Percentiles rank a stretch among this genome's conserved stretches.
These are phyloP conservation scores for Hirundo rustica DNA, from an alignment of 2,797 vertebrate species.

Conservation along the genomic window DNA sequence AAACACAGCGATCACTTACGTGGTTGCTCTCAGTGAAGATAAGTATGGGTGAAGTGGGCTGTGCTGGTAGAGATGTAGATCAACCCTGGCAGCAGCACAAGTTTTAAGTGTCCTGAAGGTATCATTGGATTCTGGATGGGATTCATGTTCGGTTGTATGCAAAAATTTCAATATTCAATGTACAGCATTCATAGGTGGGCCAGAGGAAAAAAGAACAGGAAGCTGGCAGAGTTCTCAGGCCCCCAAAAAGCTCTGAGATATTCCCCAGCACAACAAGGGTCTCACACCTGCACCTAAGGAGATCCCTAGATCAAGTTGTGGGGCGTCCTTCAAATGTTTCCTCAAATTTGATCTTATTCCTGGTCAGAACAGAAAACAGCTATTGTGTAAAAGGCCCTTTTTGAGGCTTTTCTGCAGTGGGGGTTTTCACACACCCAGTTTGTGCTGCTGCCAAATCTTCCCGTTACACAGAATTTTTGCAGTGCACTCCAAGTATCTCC, in stretches of 20 bases:
- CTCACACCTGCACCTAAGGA: not conserved
- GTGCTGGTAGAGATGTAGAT: not conserved
- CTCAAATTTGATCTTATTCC: not conserved
- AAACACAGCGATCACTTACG: not conserved
- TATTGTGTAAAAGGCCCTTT: not conserved
- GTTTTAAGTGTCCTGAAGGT: not conserved
- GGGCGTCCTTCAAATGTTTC: not conserved
- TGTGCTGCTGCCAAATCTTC: not conserved
- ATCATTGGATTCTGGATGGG: not conserved
- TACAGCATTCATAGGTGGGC: not conserved
- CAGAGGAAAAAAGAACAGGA: not conserved
- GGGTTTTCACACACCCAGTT: not conserved
- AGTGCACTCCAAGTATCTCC: not conserved
- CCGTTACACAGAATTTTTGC: not conserved
- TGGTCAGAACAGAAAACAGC: not conserved
- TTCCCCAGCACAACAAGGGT: not conserved
- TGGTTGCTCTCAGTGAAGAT: not conserved
- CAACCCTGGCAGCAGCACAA: not conserved
- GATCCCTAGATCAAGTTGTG: not conserved
- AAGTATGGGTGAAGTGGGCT: not conserved
- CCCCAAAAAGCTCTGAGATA: not conserved
- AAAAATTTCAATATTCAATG: not conserved
- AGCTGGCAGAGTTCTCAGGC: not conserved
- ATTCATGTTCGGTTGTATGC: accelerated
- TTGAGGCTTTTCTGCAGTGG: not conserved